phyloP scores from a whole-genome alignment of 2,113 vertebrate genomes.

The Dasyornis broadbenti region DNA sequence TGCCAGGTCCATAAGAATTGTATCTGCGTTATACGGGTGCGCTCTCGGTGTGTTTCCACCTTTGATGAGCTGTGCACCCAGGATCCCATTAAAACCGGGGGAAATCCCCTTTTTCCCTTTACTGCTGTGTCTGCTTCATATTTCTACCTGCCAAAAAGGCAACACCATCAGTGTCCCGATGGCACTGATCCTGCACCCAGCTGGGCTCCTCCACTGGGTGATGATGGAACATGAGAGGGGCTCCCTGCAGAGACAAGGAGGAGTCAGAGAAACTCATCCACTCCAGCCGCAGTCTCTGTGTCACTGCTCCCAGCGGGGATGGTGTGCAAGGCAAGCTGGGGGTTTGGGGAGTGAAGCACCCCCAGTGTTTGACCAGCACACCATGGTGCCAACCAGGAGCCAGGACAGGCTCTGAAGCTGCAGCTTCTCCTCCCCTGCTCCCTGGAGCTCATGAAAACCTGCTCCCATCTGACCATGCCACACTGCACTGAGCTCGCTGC shows the following conservation, averaged over 20 bases:
- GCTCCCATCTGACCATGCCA: not conserved
- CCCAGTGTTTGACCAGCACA: not conserved
- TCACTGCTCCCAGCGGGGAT: not conserved
- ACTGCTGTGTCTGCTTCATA: too few species aligned
- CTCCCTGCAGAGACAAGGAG: not conserved
- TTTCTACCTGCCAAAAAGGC: too few species aligned
- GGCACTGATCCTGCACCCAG: not conserved
- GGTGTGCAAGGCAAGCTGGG: accelerated
- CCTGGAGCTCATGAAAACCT: not conserved
- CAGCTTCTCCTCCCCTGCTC: not conserved
- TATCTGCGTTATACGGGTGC: too few species aligned
- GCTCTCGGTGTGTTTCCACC: too few species aligned
- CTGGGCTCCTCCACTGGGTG: not conserved
- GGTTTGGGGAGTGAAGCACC: not conserved
- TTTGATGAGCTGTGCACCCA: too few species aligned
- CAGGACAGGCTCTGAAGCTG: not conserved
- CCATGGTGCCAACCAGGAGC: accelerated
- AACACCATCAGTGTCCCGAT: accelerated
- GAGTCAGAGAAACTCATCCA: not conserved
- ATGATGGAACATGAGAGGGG: accelerated
- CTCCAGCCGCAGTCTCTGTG: not conserved
- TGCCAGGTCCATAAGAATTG: too few species aligned
- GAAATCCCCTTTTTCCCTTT: too few species aligned
- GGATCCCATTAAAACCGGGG: too few species aligned
- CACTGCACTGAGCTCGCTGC: accelerated